Evolutionary conservation across 2,113 vertebrate genomes (phyloP).

Genomic region (Zapornia atra): DNA sequence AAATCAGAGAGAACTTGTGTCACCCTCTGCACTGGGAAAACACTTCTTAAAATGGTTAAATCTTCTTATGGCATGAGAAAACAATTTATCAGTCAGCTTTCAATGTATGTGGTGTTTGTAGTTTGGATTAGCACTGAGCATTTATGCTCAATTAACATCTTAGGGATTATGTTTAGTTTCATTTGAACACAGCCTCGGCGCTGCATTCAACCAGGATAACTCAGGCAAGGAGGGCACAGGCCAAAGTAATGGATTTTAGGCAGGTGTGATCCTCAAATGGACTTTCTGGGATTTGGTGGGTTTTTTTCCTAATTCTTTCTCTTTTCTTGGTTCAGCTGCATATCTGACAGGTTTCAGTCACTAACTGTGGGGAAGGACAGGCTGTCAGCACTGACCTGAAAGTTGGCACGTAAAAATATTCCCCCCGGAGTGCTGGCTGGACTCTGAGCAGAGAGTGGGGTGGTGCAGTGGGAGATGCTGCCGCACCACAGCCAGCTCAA

Average conservation of each 20-base stretch:
- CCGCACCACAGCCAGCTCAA: neutral
- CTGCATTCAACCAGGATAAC: neutral
- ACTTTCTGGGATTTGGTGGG: neutral
- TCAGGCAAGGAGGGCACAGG: neutral
- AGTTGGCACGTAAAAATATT: neutral
- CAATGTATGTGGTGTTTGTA: neutral
- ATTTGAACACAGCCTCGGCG: neutral
- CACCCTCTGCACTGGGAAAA: neutral
- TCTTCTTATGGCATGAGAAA: neutral
- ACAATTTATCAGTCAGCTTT: neutral
- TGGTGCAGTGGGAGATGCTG: neutral
- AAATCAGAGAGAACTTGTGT: neutral
- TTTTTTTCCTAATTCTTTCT: neutral
- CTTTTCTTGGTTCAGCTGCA: neutral
- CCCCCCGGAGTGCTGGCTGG: fast-evolving
- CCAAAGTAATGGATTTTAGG: neutral
- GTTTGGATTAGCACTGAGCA: neutral
- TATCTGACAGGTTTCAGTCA: neutral
- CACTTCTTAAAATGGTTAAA: neutral
- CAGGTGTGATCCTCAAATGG: neutral
- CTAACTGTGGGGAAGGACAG: neutral
- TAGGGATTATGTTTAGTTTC: neutral
- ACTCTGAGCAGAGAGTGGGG: neutral
- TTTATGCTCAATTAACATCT: neutral
- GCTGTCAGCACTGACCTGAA: neutral